phyloP scores from a whole-genome alignment of 2,888 invertebrate genomes.

The Orgyia antiqua region DNA sequence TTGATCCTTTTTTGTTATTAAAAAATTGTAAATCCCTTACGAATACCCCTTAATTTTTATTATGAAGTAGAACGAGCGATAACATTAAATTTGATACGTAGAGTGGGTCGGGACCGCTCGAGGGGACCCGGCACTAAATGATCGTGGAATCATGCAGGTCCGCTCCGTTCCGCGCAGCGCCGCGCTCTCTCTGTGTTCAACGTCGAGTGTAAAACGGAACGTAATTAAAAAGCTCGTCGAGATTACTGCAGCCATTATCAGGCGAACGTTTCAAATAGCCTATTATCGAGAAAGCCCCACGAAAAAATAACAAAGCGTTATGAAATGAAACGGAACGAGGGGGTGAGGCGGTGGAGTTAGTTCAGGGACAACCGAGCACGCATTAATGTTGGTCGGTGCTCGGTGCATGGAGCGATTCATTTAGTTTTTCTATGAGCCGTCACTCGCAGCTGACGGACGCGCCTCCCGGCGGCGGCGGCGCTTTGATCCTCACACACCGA shows the following conservation, averaged over 20 bases:
- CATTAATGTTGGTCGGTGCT: constrained; percentile 23
- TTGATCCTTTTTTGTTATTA: constrained; percentile 11
- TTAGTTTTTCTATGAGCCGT: constrained; percentile 42
- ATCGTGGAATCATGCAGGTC: constrained; percentile 8
- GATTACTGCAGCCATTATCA: constrained; percentile 27
- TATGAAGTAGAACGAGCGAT: constrained; percentile 19
- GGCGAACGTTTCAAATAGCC: constrained; percentile 29
- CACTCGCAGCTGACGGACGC: constrained; percentile 38
- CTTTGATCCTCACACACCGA: constrained; percentile 4
- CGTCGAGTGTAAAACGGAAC: constrained; percentile 13
- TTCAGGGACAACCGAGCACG: constrained; percentile 16
- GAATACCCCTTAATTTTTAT: constrained; percentile 24
- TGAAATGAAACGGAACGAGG: constrained; percentile 30
- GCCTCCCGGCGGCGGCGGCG: not conserved
- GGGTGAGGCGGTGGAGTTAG: constrained; percentile 2
- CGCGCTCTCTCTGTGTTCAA: not conserved
- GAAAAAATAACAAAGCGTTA: constrained; percentile 28
- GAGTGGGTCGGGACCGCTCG: constrained; percentile 9
- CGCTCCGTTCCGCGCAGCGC: not conserved
- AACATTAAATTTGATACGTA: constrained; percentile 21
- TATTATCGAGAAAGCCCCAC: constrained; percentile 35
- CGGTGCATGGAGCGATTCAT: constrained; percentile 31
- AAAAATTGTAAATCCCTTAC: constrained; percentile 17
- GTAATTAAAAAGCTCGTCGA: constrained; percentile 35
- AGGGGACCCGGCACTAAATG: constrained; percentile 1